Evolutionary conservation across 2,797 vertebrate species (phyloP), one percentile per base, ranked within the genome.

Genomic region (Pipistrellus pygmaeus): DNA sequence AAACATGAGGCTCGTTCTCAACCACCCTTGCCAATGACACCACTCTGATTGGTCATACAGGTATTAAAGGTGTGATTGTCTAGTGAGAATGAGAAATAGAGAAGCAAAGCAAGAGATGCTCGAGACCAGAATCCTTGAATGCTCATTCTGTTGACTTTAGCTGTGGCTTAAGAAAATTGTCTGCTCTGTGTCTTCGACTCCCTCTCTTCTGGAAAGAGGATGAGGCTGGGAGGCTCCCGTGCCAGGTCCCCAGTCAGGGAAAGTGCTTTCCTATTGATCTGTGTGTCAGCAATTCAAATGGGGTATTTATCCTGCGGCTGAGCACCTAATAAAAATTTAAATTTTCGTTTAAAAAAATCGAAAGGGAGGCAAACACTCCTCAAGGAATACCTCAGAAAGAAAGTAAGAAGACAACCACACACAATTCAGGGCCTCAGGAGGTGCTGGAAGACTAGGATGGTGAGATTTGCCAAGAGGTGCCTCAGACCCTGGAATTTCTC

Each of bases 241-340:
- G 87, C 95, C 64, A 75, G 83, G 89, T 73, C 78, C 88, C 85
- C 23, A 38, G 83, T 90, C 92, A 12, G 60, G 91, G 88, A 96
- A 97, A 96, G 88, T 30, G 66, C 77, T 96, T 84, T 73, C 89
- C 88, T 96, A 95, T 97, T 95, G 97, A 97, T 97, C 93, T 95
- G 85, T 81, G 55, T 92, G 91, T 97, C 97, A 97, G 94, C 82
- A 88, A 93, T 94, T 97, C 96, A 97, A 97, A 97, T 96, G 75
- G 69, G 93, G 81, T 96, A 97, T 97, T 98, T 97, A 97, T 96
- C 95, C 83, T 96, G 92, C 6, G 77, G 72, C 93, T 95, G 96
- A 97, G 94, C 88, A 97, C 96, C 96, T 97, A 97, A 97, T 97
- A 96, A 97, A 97, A 96, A 94, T 98, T 96, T 96, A 97, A 98